A percentile compares a stretch with the other conserved stretches of the same genome.
These are phyloP conservation scores for Babyrousa celebensis DNA, from an alignment of 2,797 vertebrate genomes.

Conservation along the genomic window DNA sequence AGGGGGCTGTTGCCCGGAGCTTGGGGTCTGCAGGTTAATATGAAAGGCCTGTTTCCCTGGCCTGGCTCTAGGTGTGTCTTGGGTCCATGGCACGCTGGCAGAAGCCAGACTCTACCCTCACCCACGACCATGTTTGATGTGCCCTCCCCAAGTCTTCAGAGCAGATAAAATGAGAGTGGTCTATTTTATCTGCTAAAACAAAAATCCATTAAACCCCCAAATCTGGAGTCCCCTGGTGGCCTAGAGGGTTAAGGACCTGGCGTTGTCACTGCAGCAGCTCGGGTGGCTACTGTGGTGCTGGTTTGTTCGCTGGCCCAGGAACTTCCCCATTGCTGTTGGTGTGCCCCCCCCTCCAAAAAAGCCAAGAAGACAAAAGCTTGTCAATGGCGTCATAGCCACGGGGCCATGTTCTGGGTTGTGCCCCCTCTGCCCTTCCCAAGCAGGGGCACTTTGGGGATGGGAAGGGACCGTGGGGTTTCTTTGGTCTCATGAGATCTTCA, in stretches of 20 bases:
- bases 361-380: neutral
- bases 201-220: no score
- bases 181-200: no score
- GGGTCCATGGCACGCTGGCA: no score
- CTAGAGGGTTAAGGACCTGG: no score
- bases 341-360: no score
- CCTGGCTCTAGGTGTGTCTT: neutral
- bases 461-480: neutral
- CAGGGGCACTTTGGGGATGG: neutral
- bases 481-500: neutral
- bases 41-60: neutral
- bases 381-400: no score
- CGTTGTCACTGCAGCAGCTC: no score
- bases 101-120: neutral
- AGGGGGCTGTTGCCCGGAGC: no score
- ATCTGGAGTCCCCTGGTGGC: neutral
- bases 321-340: no score
- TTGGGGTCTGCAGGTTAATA: neutral
- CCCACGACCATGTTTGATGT: accelerated
- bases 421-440: neutral
- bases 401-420: neutral
- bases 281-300: no score
- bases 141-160: neutral
- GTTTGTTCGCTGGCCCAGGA: no score
- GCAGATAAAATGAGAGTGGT: neutral